phyloP scores from a whole-genome alignment of 2,797 vertebrate species.

The Lateolabrax maculatus region DNA sequence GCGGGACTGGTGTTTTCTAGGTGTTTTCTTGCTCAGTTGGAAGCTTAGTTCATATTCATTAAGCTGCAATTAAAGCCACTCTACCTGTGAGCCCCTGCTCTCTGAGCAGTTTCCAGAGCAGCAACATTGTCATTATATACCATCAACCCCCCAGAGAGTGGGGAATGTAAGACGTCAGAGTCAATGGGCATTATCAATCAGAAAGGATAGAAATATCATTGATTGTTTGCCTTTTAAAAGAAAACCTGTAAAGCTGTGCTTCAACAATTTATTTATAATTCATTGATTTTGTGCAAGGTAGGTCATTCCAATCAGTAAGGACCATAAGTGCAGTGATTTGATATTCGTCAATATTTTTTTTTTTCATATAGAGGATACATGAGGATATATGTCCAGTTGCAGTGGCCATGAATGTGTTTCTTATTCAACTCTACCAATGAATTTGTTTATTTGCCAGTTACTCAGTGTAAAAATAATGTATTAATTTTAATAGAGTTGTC shows the following conservation, averaged over 20 bases:
- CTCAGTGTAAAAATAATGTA: not conserved
- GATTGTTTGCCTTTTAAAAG: constrained; percentile 14
- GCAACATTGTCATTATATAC: constrained; percentile 29
- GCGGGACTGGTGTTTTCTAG: constrained; percentile 27
- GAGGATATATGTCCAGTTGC: not conserved
- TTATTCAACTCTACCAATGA: not conserved
- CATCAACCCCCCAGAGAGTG: constrained; percentile 21
- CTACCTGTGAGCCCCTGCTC: constrained; percentile 3
- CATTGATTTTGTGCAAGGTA: not conserved
- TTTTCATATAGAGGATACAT: too few species aligned
- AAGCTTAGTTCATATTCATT: constrained; percentile 48
- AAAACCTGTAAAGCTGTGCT: not conserved
- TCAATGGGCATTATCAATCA: constrained; percentile 10
- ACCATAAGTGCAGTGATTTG: not conserved
- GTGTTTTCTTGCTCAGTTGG: constrained; percentile 46
- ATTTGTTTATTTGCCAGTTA: not conserved
- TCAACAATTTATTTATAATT: constrained; percentile 3
- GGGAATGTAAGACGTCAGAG: constrained; percentile 19
- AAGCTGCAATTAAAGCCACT: constrained; percentile 57
- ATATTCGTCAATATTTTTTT: not conserved
- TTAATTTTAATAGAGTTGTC: not conserved
- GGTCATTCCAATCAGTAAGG: not conserved
- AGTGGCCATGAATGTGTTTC: not conserved
- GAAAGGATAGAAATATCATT: constrained; percentile 1
- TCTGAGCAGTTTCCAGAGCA: not conserved